phyloP scores from a whole-genome alignment of 1,140 invertebrate species.

The Atta cephalotes region DNA sequence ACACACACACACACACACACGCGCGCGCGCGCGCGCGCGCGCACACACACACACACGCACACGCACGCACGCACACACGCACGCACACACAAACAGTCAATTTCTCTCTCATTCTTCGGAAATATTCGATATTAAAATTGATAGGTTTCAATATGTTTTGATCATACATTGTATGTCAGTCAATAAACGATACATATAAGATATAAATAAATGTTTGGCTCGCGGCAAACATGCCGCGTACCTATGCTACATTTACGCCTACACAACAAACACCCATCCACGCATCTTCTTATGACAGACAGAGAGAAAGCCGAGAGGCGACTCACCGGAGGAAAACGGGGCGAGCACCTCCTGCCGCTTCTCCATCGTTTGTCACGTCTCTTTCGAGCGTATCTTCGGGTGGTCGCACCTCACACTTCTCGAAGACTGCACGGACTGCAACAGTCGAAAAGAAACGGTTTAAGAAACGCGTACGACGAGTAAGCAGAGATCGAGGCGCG shows the following conservation, averaged over 20 bases:
- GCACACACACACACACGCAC: too few relatives aligned
- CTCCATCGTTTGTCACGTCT: slow-evolving; percentile 78
- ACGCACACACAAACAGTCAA: not conserved
- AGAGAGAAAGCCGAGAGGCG: slow-evolving; percentile 63
- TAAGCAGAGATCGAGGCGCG: not conserved
- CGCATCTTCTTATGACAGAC: slow-evolving; percentile 46
- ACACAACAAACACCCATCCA: slow-evolving; percentile 16
- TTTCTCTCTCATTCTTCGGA: not conserved
- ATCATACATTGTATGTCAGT: too few relatives aligned
- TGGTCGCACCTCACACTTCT: slow-evolving; percentile 32
- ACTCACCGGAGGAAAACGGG: slow-evolving; percentile 84
- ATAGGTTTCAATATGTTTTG: not conserved
- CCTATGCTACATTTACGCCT: slow-evolving; percentile 20
- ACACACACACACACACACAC: too few relatives aligned
- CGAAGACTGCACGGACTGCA: slow-evolving; percentile 36
- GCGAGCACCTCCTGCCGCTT: slow-evolving; percentile 83
- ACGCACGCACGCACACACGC: too few relatives aligned
- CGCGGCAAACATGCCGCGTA: not conserved
- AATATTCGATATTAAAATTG: slow-evolving; percentile 12
- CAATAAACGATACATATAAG: not conserved
- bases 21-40: too few relatives aligned
- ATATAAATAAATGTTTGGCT: not conserved
- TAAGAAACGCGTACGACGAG: not conserved
- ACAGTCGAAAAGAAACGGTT: slow-evolving; percentile 1
- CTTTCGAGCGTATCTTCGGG: not conserved